Base-by-base conservation (phyloP, 2,113 vertebrate species). In the Cacatua alba region DNA sequence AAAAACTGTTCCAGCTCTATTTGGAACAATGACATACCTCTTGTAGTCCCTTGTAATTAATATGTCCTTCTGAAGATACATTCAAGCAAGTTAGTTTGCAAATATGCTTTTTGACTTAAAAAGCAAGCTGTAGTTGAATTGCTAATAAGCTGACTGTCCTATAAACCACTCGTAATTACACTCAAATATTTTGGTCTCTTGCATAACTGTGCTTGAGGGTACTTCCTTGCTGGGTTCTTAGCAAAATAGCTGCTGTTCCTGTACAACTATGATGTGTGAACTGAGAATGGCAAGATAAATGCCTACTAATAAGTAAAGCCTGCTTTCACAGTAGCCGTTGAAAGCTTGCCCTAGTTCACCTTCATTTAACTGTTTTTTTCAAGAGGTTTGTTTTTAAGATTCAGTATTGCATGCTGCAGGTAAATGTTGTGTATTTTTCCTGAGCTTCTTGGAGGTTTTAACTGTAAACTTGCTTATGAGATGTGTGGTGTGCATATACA, bases 111-210 rank as follows among this genome's bases (percentile, higher is more conserved):
- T 82, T 70, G 49, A 60, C 44, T 91, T 81, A 29, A 71, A 90
- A 88, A 86, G 18, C 76, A 77, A 81, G 19, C 53, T 80, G 37
- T 39, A 78, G 51, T 77, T 90, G 55, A 82, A 25, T 88, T 82
- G 70, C 60, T 91, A 88, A 82, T 83, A 83, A 86, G 67, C 37
- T 77, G 63, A 29, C 21, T 90, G 41, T 81, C 75, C 68, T 86
- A n/a, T 83, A 70, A 95, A 81, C 41, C 44, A 17, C n/a, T 90
- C 41, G 37, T 80, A 92, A 82, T 85, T 76, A 90, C 68, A 39
- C 26, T 77, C 37, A 65, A 28, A 59, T 86, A 83, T 74, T 93
- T 94, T 83, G 10, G 10, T 82, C 23, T 93, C 33, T 90, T 93
- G 39, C 8, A 29, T 86, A 83, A 77, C 55, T 93, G 44, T 90